Evolutionary conservation across 2,797 vertebrate genomes (phyloP).

Genomic region (Dendrocincla tyrannina): DNA sequence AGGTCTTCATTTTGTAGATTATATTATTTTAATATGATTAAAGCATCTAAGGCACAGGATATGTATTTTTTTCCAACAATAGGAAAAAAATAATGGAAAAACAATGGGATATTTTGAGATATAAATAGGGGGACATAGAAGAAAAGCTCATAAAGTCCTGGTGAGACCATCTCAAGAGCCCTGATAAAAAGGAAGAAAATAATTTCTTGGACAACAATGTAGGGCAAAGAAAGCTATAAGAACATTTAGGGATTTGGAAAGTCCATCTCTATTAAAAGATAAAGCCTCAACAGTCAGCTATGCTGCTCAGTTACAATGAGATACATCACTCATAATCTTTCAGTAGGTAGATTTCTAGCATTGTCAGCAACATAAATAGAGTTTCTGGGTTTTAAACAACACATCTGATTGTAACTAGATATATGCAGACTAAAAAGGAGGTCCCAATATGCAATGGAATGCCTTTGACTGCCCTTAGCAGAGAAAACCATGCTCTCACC

Average conservation of each 20-base stretch:
- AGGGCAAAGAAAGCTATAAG: background rate
- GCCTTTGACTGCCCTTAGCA: background rate
- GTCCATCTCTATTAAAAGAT: background rate
- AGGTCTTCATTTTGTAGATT: conserved; percentile 43
- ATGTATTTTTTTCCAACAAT: background rate
- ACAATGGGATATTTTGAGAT: background rate
- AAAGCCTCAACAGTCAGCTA: background rate
- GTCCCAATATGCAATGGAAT: background rate
- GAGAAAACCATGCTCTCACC: background rate
- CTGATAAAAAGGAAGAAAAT: background rate
- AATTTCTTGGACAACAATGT: background rate
- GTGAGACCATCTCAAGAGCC: background rate
- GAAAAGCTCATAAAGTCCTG: background rate
- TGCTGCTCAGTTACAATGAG: background rate
- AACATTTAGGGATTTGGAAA: background rate
- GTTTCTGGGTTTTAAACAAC: background rate
- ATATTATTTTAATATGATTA: conserved; percentile 51
- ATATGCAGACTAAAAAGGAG: background rate
- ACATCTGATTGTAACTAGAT: background rate
- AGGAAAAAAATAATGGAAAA: background rate
- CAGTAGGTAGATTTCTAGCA: background rate
- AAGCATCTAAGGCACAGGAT: background rate
- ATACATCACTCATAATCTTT: background rate
- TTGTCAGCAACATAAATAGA: background rate
- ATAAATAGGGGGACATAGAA: background rate